Evolutionary conservation across 2,113 vertebrate species (phyloP).

Genomic region (Stigmatopora nigra): DNA sequence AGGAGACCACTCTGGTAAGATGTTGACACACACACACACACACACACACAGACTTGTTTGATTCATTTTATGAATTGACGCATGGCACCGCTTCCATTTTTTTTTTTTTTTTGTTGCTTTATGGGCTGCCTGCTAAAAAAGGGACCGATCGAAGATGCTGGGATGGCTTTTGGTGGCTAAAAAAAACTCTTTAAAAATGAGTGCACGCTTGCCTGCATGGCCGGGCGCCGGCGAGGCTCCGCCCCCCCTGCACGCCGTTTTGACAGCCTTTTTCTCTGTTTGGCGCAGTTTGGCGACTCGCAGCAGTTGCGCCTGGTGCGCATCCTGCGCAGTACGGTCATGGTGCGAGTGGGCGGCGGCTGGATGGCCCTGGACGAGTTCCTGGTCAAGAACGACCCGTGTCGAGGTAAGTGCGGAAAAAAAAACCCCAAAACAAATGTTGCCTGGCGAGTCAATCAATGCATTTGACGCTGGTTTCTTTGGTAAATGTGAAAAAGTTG

Average conservation of each 20-base stretch:
- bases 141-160: not conserved
- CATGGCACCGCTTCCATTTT: no score
- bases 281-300: slow-evolving; percentile 87
- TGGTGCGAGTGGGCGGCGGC: slow-evolving; percentile 95
- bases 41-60: no score
- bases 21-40: no score
- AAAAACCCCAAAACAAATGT: no score
- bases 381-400: slow-evolving; percentile 95
- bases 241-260: no score
- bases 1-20: no score
- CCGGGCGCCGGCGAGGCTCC: slow-evolving; percentile 1
- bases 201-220: not conserved
- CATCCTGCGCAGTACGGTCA: slow-evolving; percentile 94
- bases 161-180: not conserved
- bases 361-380: slow-evolving; percentile 99
- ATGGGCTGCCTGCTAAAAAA: not conserved
- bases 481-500: no score
- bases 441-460: no score
- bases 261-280: not conserved
- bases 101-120: no score
- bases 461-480: no score
- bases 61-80: no score
- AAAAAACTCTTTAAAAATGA: not conserved
- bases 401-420: slow-evolving; percentile 95
- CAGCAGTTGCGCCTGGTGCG: slow-evolving; percentile 97